A percentile compares a stretch with the other conserved stretches of the same genome.
phyloP scores from a whole-genome alignment of 1,140 invertebrate species.

The Triops cancriformis region DNA sequence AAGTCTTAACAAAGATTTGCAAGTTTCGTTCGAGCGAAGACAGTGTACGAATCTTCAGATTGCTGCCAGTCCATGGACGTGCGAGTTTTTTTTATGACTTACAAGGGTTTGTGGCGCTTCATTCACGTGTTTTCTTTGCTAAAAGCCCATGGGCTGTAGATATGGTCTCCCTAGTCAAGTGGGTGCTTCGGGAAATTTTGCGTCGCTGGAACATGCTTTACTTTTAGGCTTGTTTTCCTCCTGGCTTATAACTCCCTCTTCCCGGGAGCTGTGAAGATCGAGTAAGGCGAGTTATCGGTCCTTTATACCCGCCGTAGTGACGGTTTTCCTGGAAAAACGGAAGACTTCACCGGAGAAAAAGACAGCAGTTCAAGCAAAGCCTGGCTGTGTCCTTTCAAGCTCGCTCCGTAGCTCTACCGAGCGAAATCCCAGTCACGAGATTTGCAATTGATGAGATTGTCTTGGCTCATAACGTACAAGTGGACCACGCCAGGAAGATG shows the following conservation, averaged over 20 bases:
- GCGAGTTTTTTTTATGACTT: not conserved
- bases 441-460: conserved; percentile 14
- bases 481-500: not conserved
- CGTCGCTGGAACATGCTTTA: not conserved
- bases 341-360: not conserved
- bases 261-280: not conserved
- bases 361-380: not conserved
- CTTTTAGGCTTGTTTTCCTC: not conserved
- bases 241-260: not conserved
- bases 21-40: too few relatives aligned
- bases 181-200: not conserved
- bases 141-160: not conserved
- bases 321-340: too few relatives aligned
- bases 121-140: not conserved
- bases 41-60: too few relatives aligned
- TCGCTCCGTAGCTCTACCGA: not conserved
- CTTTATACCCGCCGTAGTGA: too few relatives aligned
- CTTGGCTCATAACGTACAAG: not conserved
- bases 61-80: too few relatives aligned
- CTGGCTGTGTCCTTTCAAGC: not conserved
- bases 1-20: too few relatives aligned
- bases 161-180: not conserved
- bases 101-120: not conserved
- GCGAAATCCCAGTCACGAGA: not conserved
- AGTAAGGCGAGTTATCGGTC: not conserved